A percentile compares a stretch with the other conserved stretches of the same genome.
Conservation (phyloP, 1,140 invertebrate species). For the Trichogramma pretiosum region DNA sequence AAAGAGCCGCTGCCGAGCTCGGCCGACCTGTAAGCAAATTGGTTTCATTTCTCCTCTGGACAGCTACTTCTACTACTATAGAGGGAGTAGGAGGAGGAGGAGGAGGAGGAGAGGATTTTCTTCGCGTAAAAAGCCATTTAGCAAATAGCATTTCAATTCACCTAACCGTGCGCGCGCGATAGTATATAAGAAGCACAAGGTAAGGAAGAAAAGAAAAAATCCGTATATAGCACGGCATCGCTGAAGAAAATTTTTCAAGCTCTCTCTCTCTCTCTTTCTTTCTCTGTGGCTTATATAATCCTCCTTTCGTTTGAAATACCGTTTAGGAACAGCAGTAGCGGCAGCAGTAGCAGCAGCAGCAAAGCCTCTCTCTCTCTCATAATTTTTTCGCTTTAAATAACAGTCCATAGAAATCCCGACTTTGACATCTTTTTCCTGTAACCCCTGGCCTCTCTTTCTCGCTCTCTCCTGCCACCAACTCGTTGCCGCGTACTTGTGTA, state of each 20-base stretch:
- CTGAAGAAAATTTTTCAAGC: constrained; percentile 9
- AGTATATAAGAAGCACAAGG: background rate
- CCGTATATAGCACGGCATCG: constrained; percentile 1
- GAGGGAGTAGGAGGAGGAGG: background rate
- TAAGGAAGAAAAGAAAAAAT: constrained; percentile 1
- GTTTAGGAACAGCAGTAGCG: too few relatives aligned
- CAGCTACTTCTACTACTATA: too few relatives aligned
- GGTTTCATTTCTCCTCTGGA: constrained; percentile 1
- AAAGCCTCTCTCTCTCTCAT: too few relatives aligned
- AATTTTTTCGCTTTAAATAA: constrained; percentile 13
- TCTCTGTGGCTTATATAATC: constrained; percentile 13
- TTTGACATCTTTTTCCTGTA: constrained; percentile 11
- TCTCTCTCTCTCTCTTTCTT: background rate
- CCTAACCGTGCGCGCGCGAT: background rate
- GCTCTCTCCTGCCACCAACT: background rate
- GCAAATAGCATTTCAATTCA: constrained; percentile 16
- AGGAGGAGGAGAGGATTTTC: background rate
- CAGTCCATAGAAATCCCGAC: constrained; percentile 16
- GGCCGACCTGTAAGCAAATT: constrained; percentile 8
- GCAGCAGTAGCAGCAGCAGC: too few relatives aligned
- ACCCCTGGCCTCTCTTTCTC: background rate
- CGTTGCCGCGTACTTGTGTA: too few relatives aligned
- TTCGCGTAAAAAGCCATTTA: constrained; percentile 9
- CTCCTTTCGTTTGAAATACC: constrained; percentile 14
- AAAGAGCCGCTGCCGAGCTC: background rate